Evolutionary conservation across 2,113 vertebrate species (phyloP).

Genomic region (Oncorhynchus tshawytscha): DNA sequence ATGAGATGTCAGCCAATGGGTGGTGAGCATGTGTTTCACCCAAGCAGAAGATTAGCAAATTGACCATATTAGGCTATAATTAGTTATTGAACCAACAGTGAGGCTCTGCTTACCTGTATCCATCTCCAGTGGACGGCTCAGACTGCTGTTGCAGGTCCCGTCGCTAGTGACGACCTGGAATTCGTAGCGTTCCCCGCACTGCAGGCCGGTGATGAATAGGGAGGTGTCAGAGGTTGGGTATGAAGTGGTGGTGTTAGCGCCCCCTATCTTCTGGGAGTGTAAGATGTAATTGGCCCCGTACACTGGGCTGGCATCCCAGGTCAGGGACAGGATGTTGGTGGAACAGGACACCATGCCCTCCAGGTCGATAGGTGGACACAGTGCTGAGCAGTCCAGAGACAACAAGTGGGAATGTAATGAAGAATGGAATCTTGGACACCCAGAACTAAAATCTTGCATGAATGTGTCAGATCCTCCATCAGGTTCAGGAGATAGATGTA

Average conservation of each 20-base stretch:
- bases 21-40: too few relatives aligned
- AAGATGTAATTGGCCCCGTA: constrained; percentile 41
- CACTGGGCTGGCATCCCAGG: constrained; percentile 45
- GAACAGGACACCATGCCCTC: constrained; percentile 43
- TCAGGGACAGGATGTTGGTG: constrained; percentile 43
- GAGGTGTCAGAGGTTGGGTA: constrained; percentile 29
- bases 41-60: too few relatives aligned
- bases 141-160: constrained; percentile 49
- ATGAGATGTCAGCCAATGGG: not conserved
- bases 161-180: constrained; percentile 47
- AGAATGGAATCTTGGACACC: too few relatives aligned
- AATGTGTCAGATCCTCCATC: too few relatives aligned
- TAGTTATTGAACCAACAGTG: too few relatives aligned
- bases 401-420: too few relatives aligned
- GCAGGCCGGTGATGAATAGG: constrained; percentile 31
- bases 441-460: too few relatives aligned
- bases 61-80: too few relatives aligned
- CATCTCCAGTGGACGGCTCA: constrained; percentile 42
- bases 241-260: not conserved
- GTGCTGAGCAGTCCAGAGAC: constrained; percentile 31
- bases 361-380: constrained; percentile 56
- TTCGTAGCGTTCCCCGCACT: constrained; percentile 57
- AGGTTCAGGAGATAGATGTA: too few relatives aligned
- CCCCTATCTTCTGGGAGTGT: constrained; percentile 17
- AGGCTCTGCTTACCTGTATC: constrained; percentile 51